Percentiles rank a stretch among this genome's conserved stretches.
Conservation (phyloP, 1,140 invertebrate genomes). For the Leguminivora glycinivorella region DNA sequence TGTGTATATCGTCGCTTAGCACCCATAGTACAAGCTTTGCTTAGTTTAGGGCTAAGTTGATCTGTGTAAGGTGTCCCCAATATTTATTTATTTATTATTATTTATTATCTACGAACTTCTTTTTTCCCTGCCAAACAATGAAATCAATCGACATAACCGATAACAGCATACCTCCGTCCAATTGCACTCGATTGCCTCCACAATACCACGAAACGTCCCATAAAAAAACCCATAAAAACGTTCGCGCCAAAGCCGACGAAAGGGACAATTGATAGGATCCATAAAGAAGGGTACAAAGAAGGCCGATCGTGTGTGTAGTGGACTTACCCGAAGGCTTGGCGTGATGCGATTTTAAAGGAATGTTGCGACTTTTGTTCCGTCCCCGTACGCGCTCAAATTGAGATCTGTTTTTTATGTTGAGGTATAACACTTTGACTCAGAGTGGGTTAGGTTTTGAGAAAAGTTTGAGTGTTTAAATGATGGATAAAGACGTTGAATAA, state of each 20-base stretch:
- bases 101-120: no score
- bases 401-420: background rate
- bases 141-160: conserved; percentile 1
- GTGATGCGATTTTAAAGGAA: conserved; percentile 8
- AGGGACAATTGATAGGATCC: conserved; percentile 26
- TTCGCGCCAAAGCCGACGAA: conserved; percentile 16
- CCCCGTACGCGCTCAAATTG: background rate
- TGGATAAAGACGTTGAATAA: background rate
- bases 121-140: background rate
- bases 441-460: background rate
- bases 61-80: no score
- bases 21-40: no score
- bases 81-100: no score
- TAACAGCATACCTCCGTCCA: background rate
- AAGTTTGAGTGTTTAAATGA: background rate
- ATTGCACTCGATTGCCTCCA: conserved; percentile 9
- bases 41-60: no score
- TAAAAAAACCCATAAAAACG: conserved; percentile 18
- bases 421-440: background rate
- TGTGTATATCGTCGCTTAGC: no score
- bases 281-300: conserved; percentile 28
- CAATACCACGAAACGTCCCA: conserved; percentile 22
- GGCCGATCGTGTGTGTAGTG: conserved; percentile 25
- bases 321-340: background rate
- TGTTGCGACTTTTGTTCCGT: background rate